Base-by-base conservation (phyloP, 2,797 vertebrate species). In the Molossus molossus region DNA sequence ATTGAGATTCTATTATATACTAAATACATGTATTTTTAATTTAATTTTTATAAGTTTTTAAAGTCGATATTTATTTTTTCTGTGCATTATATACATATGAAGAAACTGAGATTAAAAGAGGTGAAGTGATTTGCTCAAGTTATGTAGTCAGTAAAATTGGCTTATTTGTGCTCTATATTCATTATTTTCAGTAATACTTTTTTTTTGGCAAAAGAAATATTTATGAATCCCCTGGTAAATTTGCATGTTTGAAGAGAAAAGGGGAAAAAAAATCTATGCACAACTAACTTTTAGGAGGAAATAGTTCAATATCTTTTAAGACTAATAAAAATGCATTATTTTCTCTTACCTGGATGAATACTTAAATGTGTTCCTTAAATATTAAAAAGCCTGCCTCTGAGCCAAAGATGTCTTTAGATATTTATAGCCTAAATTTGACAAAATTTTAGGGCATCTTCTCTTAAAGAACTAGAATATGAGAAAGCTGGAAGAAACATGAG, bases 241-340 rank as follows among this genome's bases (percentile, higher is more conserved):
- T 76, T 84, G 72, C 48, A 53, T 81, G 45, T 76, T 82, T 88
- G 7, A 91, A 93, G 27, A 90, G 50, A 80, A 94, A 96, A 69
- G 21, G 72, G 9, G 81, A 72, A 80, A 76, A 58, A 82, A 94
- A 82, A 73, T 55, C 14, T 79, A 12, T 23, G 10, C 7, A 57
- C 6, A 69, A 57, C 37, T 83, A 29, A 60, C 1, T 73, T 90
- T 91, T 92, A 80, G 21, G 25, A 81, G 33, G 12, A 88, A 73
- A 76, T 94, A 10, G 18, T 55, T 92, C n/a, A 27, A 53, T 64
- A 72, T 57, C 9, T 73, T 33, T 94, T 3, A 88, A 94, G 50
- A 76, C 17, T 48, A 48, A 77, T 93, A 2, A 94, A 92, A 72
- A 91, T 65, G 1, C 1, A 85, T 72, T 88, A 27, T 33, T 2